Conservation (phyloP, 1,140 invertebrate species). For the Vanessa tameamea region DNA sequence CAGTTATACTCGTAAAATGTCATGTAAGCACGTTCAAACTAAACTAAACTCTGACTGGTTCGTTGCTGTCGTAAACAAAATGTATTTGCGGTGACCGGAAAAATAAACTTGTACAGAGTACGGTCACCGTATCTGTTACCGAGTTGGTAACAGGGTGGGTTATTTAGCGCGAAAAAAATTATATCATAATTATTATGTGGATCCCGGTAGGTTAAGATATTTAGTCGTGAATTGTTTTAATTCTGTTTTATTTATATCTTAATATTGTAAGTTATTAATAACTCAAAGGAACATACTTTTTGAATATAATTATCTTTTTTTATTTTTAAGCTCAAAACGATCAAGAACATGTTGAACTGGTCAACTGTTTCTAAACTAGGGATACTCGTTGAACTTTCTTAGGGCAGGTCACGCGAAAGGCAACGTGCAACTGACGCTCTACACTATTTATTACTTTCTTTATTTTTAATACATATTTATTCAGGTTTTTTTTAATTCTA, state of each 20-base stretch:
- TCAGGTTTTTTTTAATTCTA: no score
- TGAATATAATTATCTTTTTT: background rate
- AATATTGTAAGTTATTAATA: background rate
- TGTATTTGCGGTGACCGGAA: conserved; percentile 45
- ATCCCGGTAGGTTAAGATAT: no score
- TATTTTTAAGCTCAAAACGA: conserved; percentile 1
- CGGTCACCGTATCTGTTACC: background rate
- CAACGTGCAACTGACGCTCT: conserved; percentile 33
- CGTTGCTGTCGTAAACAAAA: conserved; percentile 45
- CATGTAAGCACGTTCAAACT: conserved; percentile 44
- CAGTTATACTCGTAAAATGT: conserved; percentile 53
- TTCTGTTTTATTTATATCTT: no score
- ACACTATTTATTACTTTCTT: conserved; percentile 30
- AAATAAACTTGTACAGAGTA: conserved; percentile 32
- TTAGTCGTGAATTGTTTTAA: no score
- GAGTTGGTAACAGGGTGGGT: no score
- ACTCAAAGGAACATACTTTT: background rate
- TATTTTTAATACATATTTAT: no score
- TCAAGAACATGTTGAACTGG: conserved; percentile 39
- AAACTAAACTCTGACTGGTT: conserved; percentile 36
- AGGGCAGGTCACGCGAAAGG: conserved; percentile 48
- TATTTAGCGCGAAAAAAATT: no score
- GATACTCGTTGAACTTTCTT: conserved; percentile 45
- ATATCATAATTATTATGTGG: no score
- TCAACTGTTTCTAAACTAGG: conserved; percentile 40